Base-by-base conservation (phyloP, 2,888 invertebrate genomes). In the Conistra vaccinii region DNA sequence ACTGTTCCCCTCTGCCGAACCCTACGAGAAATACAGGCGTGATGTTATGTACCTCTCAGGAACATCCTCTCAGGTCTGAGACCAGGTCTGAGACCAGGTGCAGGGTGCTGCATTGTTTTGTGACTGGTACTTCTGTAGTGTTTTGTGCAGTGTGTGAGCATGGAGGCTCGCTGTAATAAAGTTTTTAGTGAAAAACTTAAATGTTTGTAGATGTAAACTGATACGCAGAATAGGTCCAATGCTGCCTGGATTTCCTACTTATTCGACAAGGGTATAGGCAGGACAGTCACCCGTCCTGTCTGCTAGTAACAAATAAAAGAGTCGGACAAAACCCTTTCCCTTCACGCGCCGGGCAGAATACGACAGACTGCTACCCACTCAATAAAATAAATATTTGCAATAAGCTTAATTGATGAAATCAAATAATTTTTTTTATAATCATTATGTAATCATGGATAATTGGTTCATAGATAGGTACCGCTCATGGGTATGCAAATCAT, bases 171-270 rank as follows among this genome's bases (percentile, higher is more conserved):
- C n/a, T 42, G 2, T 32, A 32, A 45, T 32, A 32, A 10, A n/a
- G 42, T 65, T 65, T 42, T 4, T 42, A 65, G 69, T 66, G 42
- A 63, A 69, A 62, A 42, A 29, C 29, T 69, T n/a, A n/a, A 68
- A 69, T 66, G 29, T 69, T n/a, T 66, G 29, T 65, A 17, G 29
- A 69, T 42, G 20, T 69, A 32, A 69, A 32, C 29, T 42, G 32
- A 65, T 65, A 42, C 20, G 42, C 17, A 42, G 29, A n/a, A n/a
- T 7, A 65, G 10, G 17, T n/a, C n/a, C 7, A 32, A 7, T 12
- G 42, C 29, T 45, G 23, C 29, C 29, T 29, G 14, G 23, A 45
- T 23, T 29, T 2, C 26, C 29, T 45, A 9, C 12, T 63, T 29
- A 23, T 29, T 14, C 29, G 5, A 23, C 7, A 29, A 45, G 29